Base-by-base conservation (phyloP, 2,888 invertebrate genomes). In the Scelioninae gen. 1 region DNA sequence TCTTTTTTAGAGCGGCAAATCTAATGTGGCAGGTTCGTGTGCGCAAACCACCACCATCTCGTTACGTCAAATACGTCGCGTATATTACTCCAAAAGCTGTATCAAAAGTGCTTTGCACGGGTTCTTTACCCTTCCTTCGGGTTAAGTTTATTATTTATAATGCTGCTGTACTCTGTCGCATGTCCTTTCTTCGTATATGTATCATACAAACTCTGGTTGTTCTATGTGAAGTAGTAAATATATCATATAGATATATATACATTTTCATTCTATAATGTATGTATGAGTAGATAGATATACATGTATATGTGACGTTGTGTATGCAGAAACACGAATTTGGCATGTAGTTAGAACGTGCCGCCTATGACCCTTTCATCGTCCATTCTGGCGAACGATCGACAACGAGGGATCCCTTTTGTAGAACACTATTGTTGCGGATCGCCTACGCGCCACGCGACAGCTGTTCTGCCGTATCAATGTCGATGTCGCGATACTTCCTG, bases 401-500 rank as follows among this genome's bases (percentile, higher is more conserved):
- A 60, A 82, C 76, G 81, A 82, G 81, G 76, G 84, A 85, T 85
- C 81, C 86, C 87, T 86, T 88, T 89, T 88, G 87, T 89, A 38
- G 66, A 78, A 78, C 72, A 85, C 86, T 88, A 89, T 89, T 89
- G 88, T 90, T 88, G 89, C 86, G 87, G 88, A 88, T 89, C 84
- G 86, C 86, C 85, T 80, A 82, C 85, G 83, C 79, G 87, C 87
- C 88, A 88, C 88, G 86, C 87, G 87, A 89, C 91, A 91, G 91
- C 90, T 91, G 91, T 88, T 87, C 85, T 88, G 89, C 89, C 88
- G 78, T 88, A 89, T 88, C 88, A 82, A 88, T 88, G 78, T 82
- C 87, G 79, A 81, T 85, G 81, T 86, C 85, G 76, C 85, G 84
- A 86, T 86, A 78, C 83, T 83, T 85, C 72, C 85, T 72, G 29